Evolutionary conservation across 2,113 vertebrate genomes (phyloP).

Genomic region (Taxidea taxus): DNA sequence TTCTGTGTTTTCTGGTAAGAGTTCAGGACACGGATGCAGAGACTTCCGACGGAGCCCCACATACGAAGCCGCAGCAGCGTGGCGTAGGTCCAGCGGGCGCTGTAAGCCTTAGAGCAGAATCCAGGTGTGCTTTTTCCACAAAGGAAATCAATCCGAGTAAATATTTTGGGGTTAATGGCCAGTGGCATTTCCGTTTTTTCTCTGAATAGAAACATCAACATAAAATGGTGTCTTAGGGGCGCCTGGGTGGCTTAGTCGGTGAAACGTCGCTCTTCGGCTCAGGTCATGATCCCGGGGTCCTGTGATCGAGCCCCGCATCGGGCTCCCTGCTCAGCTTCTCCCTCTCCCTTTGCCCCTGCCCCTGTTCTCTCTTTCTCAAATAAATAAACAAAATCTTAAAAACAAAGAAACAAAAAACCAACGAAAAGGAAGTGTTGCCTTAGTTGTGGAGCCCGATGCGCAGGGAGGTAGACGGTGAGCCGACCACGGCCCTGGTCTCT

Average conservation of each 20-base stretch:
- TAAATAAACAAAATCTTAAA: too few relatives aligned
- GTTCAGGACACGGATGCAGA: background rate
- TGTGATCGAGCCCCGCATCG: fast-evolving
- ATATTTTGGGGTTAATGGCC: background rate
- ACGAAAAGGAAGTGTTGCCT: background rate
- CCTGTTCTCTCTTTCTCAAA: too few relatives aligned
- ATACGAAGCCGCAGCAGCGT: fast-evolving
- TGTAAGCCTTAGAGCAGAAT: background rate
- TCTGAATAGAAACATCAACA: background rate
- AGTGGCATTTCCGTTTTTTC: background rate
- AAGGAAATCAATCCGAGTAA: background rate
- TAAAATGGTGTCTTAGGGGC: too few relatives aligned
- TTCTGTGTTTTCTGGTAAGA: background rate
- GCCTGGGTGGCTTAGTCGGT: too few relatives aligned
- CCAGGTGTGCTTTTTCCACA: background rate
- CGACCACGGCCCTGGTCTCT: fast-evolving
- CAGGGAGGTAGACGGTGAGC: too few relatives aligned
- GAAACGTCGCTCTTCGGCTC: too few relatives aligned
- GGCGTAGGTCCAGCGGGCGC: fast-evolving
- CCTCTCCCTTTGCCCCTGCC: too few relatives aligned
- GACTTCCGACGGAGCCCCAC: too few relatives aligned
- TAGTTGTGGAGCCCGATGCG: too few relatives aligned
- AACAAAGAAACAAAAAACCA: too few relatives aligned
- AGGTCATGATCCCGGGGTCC: too few relatives aligned
- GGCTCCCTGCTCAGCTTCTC: too few relatives aligned